Conservation (phyloP, 37 sponge, comb jelly and placozoan species). For the Petrosia ficiformis region DNA sequence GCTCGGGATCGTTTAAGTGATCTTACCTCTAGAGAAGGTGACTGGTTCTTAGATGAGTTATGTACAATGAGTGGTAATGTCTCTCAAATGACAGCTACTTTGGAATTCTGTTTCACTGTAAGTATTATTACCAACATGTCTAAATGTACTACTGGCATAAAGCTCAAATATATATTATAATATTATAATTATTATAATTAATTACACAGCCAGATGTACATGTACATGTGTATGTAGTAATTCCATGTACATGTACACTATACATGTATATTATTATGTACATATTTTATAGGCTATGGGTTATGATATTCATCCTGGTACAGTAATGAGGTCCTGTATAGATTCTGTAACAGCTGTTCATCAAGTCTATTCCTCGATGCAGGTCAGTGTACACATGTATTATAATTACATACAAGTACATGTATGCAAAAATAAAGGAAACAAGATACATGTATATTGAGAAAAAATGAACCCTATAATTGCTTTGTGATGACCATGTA, state of each 20-base stretch:
- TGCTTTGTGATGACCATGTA: no score
- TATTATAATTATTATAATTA: neutral
- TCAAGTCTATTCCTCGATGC: slow-evolving; percentile 60
- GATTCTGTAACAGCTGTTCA: slow-evolving; percentile 48
- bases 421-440: no score
- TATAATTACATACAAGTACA: no score
- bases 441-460: no score
- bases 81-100: slow-evolving; percentile 64
- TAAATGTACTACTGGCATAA: neutral
- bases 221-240: no score
- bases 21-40: slow-evolving; percentile 84
- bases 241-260: no score
- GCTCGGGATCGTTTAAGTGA: slow-evolving; percentile 75
- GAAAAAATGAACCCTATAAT: no score
- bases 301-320: slow-evolving; percentile 12
- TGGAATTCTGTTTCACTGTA: slow-evolving; percentile 61
- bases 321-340: slow-evolving; percentile 39
- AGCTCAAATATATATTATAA: neutral
- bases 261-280: no score
- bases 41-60: slow-evolving; percentile 98
- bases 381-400: no score
- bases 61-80: slow-evolving; percentile 94
- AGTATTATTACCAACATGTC: neutral
- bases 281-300: slow-evolving; percentile 6
- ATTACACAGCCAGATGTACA: no score